Conservation (phyloP, 1,140 invertebrate species). For the Drosophila bipectinata region DNA sequence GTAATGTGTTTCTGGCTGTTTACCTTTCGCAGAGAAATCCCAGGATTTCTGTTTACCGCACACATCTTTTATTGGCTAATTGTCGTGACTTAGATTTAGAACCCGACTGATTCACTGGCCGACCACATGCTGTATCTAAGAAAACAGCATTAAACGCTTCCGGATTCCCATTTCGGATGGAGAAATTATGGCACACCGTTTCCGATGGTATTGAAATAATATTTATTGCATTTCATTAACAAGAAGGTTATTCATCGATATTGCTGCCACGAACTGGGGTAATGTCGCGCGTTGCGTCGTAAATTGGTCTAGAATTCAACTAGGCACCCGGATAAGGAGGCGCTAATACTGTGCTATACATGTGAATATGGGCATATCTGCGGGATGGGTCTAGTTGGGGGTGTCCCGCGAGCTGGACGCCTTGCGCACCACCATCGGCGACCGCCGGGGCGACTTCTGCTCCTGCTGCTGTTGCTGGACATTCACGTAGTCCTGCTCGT, state of each 20-base stretch:
- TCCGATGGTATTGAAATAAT: conserved; percentile 14
- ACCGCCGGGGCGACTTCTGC: conserved; percentile 82
- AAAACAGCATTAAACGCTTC: too few species aligned
- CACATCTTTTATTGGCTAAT: neutral
- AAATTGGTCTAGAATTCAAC: conserved; percentile 73
- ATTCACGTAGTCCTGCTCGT: conserved; percentile 76
- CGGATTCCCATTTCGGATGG: neutral
- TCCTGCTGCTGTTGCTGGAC: conserved; percentile 54
- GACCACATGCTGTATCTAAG: conserved; percentile 9
- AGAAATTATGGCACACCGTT: too few species aligned
- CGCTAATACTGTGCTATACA: conserved; percentile 39
- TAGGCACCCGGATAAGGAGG: conserved; percentile 48
- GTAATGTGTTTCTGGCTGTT: conserved; percentile 47
- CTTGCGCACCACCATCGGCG: conserved; percentile 81
- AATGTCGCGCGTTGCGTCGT: conserved; percentile 11
- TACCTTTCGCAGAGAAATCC: conserved; percentile 31
- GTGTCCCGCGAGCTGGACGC: conserved; percentile 51
- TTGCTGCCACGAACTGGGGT: conserved; percentile 7
- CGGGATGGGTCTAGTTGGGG: conserved; percentile 42
- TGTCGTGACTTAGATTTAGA: neutral
- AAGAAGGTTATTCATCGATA: conserved; percentile 33
- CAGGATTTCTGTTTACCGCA: conserved; percentile 45
- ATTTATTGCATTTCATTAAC: conserved; percentile 37
- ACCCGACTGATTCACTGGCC: conserved; percentile 3
- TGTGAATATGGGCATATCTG: neutral